Evolutionary conservation across 2,113 vertebrate species (phyloP), one percentile per base, ranked within the genome.

Genomic region (Cavia porcellus): DNA sequence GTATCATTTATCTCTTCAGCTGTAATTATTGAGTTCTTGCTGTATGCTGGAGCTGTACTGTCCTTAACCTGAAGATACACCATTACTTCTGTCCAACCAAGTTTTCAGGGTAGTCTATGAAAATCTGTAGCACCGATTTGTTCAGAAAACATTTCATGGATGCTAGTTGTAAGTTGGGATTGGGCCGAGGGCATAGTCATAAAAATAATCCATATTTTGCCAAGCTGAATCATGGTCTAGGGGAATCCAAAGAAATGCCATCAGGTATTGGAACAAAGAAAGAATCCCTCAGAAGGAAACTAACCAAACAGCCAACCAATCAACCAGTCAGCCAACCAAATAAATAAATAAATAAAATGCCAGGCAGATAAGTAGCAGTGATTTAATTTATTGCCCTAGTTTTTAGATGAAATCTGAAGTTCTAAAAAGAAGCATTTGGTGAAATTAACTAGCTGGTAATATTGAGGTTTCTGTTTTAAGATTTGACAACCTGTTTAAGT

Each of bases 381-480:
- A 25, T 86, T 92, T 62, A 90, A 52, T 45, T 32, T 17, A 45
- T 70, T 24, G 68, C n/a, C 45, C 42, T 90, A 35, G 45, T 94
- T 90, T 90, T 64, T n/a, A 86, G 61, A 17, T 45, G 75, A 84
- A 45, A 74, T 30, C 22, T 86, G 85, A 93, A 30, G 47, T 61
- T 35, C 47, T 66, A 1, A 75, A 42, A 93, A 83, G 75, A 93
- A 68, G 45, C 5, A 77, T 61, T 77, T 74, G 50, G 80, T 84
- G 66, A 96, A 59, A 93, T 89, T 62, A 89, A 95, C 28, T 86
- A 81, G 81, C 17, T n/a, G 12, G 3, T 74, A n/a, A 64, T 20
- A 61, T n/a, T 68, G 25, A 64, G 47, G 64, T 70, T 94, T 86
- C 72, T 62, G 62, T 86, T 90, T 95, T 74, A 80, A 57, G 42